Evolutionary conservation across 2,888 invertebrate species (phyloP).

Genomic region (Lucinisca nassula): DNA sequence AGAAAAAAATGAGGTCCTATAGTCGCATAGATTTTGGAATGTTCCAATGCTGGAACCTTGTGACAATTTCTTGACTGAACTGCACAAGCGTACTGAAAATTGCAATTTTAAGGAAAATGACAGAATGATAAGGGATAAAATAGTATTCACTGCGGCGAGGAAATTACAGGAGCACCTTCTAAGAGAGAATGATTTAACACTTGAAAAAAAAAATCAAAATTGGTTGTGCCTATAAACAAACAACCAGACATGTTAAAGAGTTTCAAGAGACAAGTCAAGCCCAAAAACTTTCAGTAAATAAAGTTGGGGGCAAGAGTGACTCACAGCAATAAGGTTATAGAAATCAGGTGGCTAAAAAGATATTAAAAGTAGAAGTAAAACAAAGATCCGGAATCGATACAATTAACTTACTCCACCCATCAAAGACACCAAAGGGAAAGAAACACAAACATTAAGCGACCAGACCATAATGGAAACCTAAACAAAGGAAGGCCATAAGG

Average conservation of each 20-base stretch:
- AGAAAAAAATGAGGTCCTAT: slow-evolving; percentile 52
- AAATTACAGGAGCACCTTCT: slow-evolving; percentile 58
- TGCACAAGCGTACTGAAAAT: slow-evolving; percentile 37
- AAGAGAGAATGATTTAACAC: slow-evolving; percentile 45
- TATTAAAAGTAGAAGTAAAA: too few species aligned
- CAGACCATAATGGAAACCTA: too few species aligned
- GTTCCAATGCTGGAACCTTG: slow-evolving; percentile 34
- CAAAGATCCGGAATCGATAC: too few species aligned
- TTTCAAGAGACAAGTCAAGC: slow-evolving; percentile 22
- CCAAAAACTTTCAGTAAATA: background rate
- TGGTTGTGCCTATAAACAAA: slow-evolving; percentile 55
- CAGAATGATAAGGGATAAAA: slow-evolving; percentile 62
- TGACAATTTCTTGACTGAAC: slow-evolving; percentile 57
- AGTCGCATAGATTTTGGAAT: slow-evolving; percentile 64
- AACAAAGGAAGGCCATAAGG: too few species aligned
- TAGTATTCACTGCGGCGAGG: slow-evolving; percentile 50
- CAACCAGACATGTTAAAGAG: slow-evolving; percentile 57
- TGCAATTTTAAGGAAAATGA: slow-evolving; percentile 64
- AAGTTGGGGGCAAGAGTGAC: background rate
- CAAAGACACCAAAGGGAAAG: too few species aligned
- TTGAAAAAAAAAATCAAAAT: slow-evolving; percentile 51
- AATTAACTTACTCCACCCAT: too few species aligned
- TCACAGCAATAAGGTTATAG: background rate
- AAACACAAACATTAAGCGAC: too few species aligned
- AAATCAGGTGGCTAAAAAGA: background rate